Percentiles rank a stretch among this genome's conserved stretches.
These are phyloP conservation scores for Synergus japonicus DNA, from an alignment of 2,888 invertebrate species.

Conservation along the genomic window DNA sequence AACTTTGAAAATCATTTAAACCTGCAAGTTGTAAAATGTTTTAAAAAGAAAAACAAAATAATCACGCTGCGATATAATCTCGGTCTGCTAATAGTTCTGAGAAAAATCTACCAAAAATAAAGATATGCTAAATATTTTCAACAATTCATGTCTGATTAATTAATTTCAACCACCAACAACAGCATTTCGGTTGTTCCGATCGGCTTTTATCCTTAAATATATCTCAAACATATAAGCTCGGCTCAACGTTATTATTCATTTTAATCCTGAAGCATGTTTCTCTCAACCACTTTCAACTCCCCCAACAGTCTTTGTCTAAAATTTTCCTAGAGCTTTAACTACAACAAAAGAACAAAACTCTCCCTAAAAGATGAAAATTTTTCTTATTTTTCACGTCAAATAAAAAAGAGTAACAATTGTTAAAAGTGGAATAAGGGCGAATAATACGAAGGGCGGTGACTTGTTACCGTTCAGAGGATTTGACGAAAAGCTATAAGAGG, in stretches of 20 bases:
- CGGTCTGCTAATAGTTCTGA: too few relatives aligned
- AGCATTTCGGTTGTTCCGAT: not conserved
- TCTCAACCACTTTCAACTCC: not conserved
- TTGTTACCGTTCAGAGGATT: conserved; percentile 2
- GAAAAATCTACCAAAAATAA: too few relatives aligned
- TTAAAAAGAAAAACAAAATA: too few relatives aligned
- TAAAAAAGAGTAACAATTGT: conserved; percentile 24
- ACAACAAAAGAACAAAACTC: not conserved
- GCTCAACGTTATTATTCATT: not conserved
- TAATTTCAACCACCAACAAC: not conserved
- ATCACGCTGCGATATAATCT: too few relatives aligned
- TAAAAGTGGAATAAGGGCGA: not conserved
- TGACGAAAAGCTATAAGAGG: not conserved
- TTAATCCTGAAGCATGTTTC: conserved; percentile 5
- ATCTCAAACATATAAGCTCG: not conserved
- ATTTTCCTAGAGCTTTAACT: not conserved
- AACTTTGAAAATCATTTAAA: too few relatives aligned
- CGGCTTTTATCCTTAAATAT: not conserved
- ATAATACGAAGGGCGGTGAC: not conserved
- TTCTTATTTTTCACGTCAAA: not conserved
- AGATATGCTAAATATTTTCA: too few relatives aligned
- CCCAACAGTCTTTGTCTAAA: not conserved
- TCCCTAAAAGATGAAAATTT: not conserved
- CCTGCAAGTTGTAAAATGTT: too few relatives aligned
- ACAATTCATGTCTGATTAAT: too few relatives aligned